Evolutionary conservation across 2,888 invertebrate species (phyloP).

Genomic region (Eupeodes latifasciatus): DNA sequence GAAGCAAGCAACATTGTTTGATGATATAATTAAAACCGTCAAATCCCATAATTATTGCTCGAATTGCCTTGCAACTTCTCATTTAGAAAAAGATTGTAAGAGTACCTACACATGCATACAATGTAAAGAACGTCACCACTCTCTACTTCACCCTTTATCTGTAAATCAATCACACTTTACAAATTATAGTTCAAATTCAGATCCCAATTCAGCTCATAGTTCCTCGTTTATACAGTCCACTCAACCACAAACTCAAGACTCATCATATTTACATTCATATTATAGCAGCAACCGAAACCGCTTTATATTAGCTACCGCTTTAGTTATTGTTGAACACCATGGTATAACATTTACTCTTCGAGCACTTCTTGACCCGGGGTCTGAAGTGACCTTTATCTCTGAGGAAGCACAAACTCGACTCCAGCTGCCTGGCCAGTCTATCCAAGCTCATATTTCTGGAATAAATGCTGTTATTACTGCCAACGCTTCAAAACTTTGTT

Average conservation of each 20-base stretch:
- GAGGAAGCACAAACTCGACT: slow-evolving; percentile 6
- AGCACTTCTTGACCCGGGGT: slow-evolving; percentile 5
- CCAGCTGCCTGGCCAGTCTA: background rate
- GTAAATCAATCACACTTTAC: background rate
- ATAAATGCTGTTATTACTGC: slow-evolving; percentile 8
- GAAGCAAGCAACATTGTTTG: no score
- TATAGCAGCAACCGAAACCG: background rate
- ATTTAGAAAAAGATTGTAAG: slow-evolving; percentile 25
- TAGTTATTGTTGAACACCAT: slow-evolving; percentile 13
- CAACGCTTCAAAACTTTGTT: slow-evolving; percentile 9
- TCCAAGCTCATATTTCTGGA: slow-evolving; percentile 16
- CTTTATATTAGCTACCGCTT: slow-evolving; percentile 3
- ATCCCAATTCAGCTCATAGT: slow-evolving; percentile 1
- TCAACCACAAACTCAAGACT: background rate
- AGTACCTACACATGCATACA: slow-evolving; percentile 13
- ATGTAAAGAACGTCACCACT: slow-evolving; percentile 34
- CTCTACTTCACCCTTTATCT: slow-evolving; percentile 29
- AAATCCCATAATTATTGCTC: slow-evolving; percentile 8
- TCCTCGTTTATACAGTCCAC: slow-evolving; percentile 13
- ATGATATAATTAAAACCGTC: slow-evolving; percentile 17
- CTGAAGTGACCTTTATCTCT: slow-evolving; percentile 23
- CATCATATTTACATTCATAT: background rate
- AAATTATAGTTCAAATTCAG: background rate
- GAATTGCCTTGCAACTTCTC: slow-evolving; percentile 33
- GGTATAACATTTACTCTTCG: slow-evolving; percentile 4